These are phyloP conservation scores for Sebastes iracundus DNA, from an alignment of 2,797 vertebrate species.

Conservation along the genomic window DNA sequence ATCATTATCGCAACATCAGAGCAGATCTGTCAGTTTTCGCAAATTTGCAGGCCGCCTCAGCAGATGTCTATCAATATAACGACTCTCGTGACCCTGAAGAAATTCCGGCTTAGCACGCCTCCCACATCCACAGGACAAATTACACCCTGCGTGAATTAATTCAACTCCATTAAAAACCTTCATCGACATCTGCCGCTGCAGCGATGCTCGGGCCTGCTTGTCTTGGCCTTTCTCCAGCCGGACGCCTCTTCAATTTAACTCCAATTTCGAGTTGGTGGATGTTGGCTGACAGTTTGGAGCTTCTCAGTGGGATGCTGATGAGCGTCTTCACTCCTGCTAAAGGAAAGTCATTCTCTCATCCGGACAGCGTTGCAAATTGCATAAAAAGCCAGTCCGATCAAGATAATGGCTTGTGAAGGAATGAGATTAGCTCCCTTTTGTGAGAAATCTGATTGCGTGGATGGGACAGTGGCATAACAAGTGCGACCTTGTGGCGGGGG, in stretches of 20 bases:
- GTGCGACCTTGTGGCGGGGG: constrained; percentile 75
- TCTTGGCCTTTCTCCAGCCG: constrained; percentile 76
- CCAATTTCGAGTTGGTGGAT: constrained; percentile 69
- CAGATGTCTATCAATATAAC: constrained; percentile 69
- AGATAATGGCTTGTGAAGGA: constrained; percentile 85
- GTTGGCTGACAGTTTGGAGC: constrained; percentile 77
- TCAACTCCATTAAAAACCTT: constrained; percentile 74
- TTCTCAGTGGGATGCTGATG: constrained; percentile 65
- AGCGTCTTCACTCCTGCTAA: constrained; percentile 56
- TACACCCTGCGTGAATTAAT: constrained; percentile 69
- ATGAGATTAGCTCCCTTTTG: constrained; percentile 82
- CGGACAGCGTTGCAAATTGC: constrained; percentile 62
- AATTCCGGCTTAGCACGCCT: constrained; percentile 49
- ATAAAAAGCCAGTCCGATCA: constrained; percentile 71
- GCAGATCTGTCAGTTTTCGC: constrained; percentile 57
- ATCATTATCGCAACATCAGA: constrained; percentile 56
- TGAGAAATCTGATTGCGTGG: constrained; percentile 77
- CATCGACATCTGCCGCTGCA: constrained; percentile 76
- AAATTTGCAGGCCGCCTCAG: constrained; percentile 45
- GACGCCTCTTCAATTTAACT: constrained; percentile 78
- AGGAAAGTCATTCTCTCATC: constrained; percentile 77
- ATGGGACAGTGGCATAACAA: constrained; percentile 76
- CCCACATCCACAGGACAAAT: constrained; percentile 64
- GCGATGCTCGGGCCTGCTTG: constrained; percentile 58
- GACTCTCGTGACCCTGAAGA: constrained; percentile 60